Conservation (phyloP, 1,140 invertebrate genomes). For the Solen grandis region DNA sequence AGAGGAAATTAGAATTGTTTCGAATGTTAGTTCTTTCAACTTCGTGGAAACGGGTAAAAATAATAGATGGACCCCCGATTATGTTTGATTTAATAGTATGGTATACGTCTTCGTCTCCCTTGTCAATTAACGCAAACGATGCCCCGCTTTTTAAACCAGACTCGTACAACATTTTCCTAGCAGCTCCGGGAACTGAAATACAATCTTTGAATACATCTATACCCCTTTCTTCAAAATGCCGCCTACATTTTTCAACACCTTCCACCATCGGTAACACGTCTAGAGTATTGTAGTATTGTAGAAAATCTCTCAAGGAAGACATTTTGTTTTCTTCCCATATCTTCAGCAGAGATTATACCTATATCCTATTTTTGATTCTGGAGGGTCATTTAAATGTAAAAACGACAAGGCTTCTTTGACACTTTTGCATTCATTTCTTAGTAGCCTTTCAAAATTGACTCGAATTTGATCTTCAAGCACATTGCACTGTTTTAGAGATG, state of each 20-base stretch:
- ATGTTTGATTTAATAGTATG: neutral
- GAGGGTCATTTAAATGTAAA: neutral
- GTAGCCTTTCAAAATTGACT: neutral
- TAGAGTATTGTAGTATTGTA: neutral
- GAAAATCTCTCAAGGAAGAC: neutral
- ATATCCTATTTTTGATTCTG: no score
- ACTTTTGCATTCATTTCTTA: neutral
- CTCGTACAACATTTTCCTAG: neutral
- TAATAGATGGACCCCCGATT: neutral
- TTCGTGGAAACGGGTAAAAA: neutral
- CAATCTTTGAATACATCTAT: slow-evolving; percentile 1
- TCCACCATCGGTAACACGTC: neutral
- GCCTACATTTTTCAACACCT: neutral
- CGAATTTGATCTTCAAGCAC: neutral
- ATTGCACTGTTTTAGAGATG: neutral
- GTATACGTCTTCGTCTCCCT: neutral
- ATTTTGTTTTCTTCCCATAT: no score
- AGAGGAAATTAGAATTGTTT: neutral
- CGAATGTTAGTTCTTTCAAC: neutral
- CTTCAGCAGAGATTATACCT: no score
- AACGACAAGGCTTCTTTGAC: neutral
- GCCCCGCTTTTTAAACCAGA: neutral
- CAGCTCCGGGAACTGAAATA: neutral
- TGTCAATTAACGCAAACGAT: neutral
- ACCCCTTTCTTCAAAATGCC: no score